phyloP scores from a whole-genome alignment of 1,140 invertebrate genomes.

The Achroia grisella region DNA sequence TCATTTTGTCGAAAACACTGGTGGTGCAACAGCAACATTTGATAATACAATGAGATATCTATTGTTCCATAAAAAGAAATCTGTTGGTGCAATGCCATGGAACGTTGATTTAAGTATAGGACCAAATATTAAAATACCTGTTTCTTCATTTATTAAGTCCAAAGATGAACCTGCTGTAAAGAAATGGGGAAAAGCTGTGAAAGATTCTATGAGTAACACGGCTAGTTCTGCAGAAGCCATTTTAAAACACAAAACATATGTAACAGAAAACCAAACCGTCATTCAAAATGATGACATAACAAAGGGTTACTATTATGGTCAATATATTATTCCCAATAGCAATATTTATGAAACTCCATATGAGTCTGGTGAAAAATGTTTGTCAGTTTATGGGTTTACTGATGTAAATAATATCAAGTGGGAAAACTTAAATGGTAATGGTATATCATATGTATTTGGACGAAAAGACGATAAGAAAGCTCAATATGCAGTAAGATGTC shows the following conservation, averaged over 20 bases:
- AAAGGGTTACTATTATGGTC: slow-evolving; percentile 57
- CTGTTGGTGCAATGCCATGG: slow-evolving; percentile 41
- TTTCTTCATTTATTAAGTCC: slow-evolving; percentile 53
- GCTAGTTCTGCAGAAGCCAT: slow-evolving; percentile 41
- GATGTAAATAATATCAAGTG: slow-evolving; percentile 48
- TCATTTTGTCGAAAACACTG: slow-evolving; percentile 46
- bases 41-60: slow-evolving; percentile 55
- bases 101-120: slow-evolving; percentile 64
- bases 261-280: slow-evolving; percentile 44
- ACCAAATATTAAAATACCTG: slow-evolving; percentile 62
- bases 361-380: slow-evolving; percentile 51
- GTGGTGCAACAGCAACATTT: slow-evolving; percentile 52
- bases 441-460: slow-evolving; percentile 59
- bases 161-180: slow-evolving; percentile 53
- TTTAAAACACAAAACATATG: slow-evolving; percentile 29
- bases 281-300: slow-evolving; percentile 35
- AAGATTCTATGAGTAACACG: slow-evolving; percentile 41
- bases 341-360: slow-evolving; percentile 60
- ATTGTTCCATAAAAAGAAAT: slow-evolving; percentile 56
- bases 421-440: slow-evolving; percentile 60
- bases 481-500: slow-evolving; percentile 49
- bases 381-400: slow-evolving; percentile 65
- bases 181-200: slow-evolving; percentile 44
- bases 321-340: slow-evolving; percentile 54
- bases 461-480: slow-evolving; percentile 58